Evolutionary conservation across 2,797 vertebrate species (phyloP).

Genomic region (Brachyrhaphis roseni): DNA sequence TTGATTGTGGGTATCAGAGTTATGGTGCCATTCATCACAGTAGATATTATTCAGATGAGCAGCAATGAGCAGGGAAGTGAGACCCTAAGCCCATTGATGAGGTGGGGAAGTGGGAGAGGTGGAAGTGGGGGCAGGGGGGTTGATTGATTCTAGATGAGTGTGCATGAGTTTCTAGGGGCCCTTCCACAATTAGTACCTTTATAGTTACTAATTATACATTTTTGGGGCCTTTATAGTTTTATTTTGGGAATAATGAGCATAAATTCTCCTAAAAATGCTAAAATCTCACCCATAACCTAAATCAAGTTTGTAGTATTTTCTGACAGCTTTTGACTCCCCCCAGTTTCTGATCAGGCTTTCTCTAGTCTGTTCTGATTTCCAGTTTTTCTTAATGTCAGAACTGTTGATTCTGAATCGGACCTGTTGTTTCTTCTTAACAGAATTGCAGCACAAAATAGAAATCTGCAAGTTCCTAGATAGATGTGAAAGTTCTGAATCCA

Average conservation of each 20-base stretch:
- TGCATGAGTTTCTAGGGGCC: slow-evolving; percentile 2
- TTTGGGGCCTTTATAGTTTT: neutral
- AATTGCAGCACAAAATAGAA: neutral
- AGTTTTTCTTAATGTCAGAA: neutral
- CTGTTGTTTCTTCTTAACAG: neutral
- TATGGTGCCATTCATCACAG: slow-evolving; percentile 97
- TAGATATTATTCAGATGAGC: slow-evolving; percentile 97
- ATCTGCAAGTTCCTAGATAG: neutral
- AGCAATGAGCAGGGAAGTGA: slow-evolving; percentile 94
- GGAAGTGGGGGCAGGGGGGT: slow-evolving; percentile 40
- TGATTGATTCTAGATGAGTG: slow-evolving; percentile 63
- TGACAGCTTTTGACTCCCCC: neutral
- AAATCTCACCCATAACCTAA: neutral
- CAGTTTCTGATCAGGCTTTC: neutral
- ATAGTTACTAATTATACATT: neutral
- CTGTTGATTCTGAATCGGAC: neutral
- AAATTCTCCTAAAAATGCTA: neutral
- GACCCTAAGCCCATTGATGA: slow-evolving; percentile 82
- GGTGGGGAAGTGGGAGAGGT: neutral
- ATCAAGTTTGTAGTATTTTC: neutral
- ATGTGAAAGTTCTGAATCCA: neutral
- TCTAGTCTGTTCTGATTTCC: neutral
- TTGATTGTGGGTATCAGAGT: slow-evolving; percentile 99
- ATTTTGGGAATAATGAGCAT: neutral
- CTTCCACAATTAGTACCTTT: too few species aligned